phyloP scores from a whole-genome alignment of 2,113 vertebrate species.

The Uropsilus gracilis region DNA sequence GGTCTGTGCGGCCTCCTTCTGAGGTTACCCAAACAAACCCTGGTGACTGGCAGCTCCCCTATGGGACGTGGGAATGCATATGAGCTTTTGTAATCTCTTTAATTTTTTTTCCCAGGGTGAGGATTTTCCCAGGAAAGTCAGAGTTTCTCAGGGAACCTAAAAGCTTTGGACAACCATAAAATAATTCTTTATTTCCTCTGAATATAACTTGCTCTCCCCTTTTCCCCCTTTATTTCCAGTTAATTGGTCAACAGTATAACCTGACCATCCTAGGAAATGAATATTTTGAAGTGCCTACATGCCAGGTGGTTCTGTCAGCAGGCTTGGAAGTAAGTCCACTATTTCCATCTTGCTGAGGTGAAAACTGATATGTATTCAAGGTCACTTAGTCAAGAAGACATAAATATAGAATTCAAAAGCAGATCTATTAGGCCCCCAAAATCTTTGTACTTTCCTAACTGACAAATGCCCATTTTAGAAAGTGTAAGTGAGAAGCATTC shows the following conservation, averaged over 20 bases:
- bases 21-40: constrained; percentile 60
- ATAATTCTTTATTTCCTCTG: constrained; percentile 39
- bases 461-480: background rate
- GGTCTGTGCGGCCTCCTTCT: background rate
- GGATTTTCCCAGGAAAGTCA: constrained; percentile 32
- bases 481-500: background rate
- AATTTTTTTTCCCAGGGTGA: background rate
- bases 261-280: background rate
- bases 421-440: background rate
- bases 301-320: background rate
- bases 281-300: background rate
- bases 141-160: constrained; percentile 36
- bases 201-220: background rate
- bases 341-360: background rate
- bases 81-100: constrained; percentile 50
- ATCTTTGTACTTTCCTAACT: background rate
- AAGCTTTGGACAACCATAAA: constrained; percentile 41
- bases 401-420: background rate
- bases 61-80: background rate
- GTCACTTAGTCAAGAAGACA: background rate
- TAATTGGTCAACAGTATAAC: background rate
- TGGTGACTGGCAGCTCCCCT: background rate
- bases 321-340: background rate
- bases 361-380: background rate
- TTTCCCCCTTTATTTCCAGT: background rate